Base-by-base conservation (phyloP, 2,888 invertebrate genomes). In the Ectemnius lituratus region DNA sequence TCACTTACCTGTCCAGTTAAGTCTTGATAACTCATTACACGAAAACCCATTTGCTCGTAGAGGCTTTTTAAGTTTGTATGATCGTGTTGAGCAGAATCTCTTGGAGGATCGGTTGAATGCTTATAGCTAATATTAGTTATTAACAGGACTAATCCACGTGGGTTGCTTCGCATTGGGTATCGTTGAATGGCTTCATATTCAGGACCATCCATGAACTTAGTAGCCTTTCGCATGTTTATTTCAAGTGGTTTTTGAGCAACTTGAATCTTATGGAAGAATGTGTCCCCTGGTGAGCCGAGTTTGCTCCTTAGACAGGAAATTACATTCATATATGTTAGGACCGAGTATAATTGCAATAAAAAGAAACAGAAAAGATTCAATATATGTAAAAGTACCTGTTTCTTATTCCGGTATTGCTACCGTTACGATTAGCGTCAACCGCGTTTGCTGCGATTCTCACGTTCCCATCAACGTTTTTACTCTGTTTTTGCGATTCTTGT, bases 21-120 rank as follows among this genome's bases (percentile, higher is more conserved):
- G 80, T 90, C 70, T 0, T 20, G 18, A n/a, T 67, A 47, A 0
- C 73, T 4, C 13, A 75, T 47, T 16, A 91, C 90, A 61, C 68
- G 16, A 61, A 90, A 91, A 1, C 91, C 91, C 89, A 91, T 90
- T 65, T 89, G 81, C 16, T 79, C 62, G 23, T 90, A 91, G 0
- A 91, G 79, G 5, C 80, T 20, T 14, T 73, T 78, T 16, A 90
- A 76, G 80, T 90, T 90, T 0, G 37, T 27, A 69, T 85, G 84
- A 27, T 91, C 91, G 0, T 83, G 72, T 37, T 76, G 65, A 0
- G 90, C 89, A 2, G 85, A 84, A 8, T 4, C 4, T 75, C 90
- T 84, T 3, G 67, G 67, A 27, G 81, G 72, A 3, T 62, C 47
- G 0, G 52, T 0, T 2, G 70, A 58, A 5, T 67, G 23, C 0